Evolutionary conservation across 2,113 vertebrate species (phyloP).

Genomic region (Anolis carolinensis): DNA sequence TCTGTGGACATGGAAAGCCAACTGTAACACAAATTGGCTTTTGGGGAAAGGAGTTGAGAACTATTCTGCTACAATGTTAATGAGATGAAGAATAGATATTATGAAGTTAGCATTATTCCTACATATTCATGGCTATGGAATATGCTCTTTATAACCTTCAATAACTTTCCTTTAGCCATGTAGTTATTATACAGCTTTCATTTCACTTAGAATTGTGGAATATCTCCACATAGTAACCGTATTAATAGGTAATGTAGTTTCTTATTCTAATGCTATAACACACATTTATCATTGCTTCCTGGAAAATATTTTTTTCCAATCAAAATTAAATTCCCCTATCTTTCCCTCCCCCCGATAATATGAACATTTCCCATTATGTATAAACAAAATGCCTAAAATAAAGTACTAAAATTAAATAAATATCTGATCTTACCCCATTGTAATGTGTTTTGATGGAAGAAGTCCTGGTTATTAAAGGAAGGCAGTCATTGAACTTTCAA

Average conservation of each 20-base stretch:
- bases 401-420: neutral
- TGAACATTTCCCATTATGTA: neutral
- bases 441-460: conserved; percentile 24
- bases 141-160: neutral
- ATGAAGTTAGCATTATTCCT: neutral
- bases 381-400: neutral
- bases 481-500: conserved; percentile 5
- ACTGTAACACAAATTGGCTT: neutral
- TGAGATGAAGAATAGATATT: neutral
- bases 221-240: neutral
- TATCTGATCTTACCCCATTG: conserved; percentile 9
- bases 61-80: neutral
- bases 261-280: neutral
- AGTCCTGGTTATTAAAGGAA: neutral
- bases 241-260: neutral
- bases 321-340: neutral
- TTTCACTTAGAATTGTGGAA: neutral
- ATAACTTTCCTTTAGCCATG: neutral
- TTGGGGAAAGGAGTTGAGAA: neutral
- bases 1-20: too few species aligned
- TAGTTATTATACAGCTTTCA: neutral
- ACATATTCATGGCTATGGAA: neutral
- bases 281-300: conserved; percentile 1
- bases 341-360: neutral
- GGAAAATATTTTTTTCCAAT: neutral